Conservation (phyloP, 2,888 invertebrate species). For the Petrophora chlorosata region DNA sequence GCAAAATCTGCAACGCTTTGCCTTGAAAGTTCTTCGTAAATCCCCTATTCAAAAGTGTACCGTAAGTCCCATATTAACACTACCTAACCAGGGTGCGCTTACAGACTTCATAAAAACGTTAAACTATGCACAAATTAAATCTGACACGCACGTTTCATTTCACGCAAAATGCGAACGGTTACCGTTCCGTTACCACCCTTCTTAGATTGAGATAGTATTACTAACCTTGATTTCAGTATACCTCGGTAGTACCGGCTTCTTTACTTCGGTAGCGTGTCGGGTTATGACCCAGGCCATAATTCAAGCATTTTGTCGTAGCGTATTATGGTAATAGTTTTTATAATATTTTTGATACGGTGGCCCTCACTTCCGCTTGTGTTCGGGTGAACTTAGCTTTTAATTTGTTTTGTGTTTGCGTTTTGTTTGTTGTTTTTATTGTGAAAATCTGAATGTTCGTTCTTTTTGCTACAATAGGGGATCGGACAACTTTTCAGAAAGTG, state of each 20-base stretch:
- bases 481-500: too few relatives aligned
- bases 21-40: too few relatives aligned
- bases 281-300: constrained; percentile 47
- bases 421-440: background rate
- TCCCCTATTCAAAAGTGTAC: too few relatives aligned
- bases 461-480: background rate
- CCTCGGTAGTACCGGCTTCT: constrained; percentile 5
- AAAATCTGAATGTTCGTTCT: background rate
- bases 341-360: constrained; percentile 61
- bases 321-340: constrained; percentile 76
- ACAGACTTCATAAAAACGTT: constrained; percentile 24
- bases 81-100: constrained; percentile 15
- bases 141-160: constrained; percentile 51
- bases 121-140: constrained; percentile 66
- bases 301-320: constrained; percentile 74
- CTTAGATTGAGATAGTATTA: constrained; percentile 33
- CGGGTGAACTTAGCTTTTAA: constrained; percentile 15
- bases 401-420: constrained; percentile 29
- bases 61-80: too few relatives aligned
- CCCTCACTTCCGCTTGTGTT: constrained; percentile 27
- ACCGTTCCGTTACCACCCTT: constrained; percentile 29
- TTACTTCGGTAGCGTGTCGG: constrained; percentile 53
- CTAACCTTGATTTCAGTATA: constrained; percentile 27
- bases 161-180: constrained; percentile 43
- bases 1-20: too few relatives aligned